phyloP scores from a whole-genome alignment of 2,113 vertebrate genomes.

The Cacatua alba region DNA sequence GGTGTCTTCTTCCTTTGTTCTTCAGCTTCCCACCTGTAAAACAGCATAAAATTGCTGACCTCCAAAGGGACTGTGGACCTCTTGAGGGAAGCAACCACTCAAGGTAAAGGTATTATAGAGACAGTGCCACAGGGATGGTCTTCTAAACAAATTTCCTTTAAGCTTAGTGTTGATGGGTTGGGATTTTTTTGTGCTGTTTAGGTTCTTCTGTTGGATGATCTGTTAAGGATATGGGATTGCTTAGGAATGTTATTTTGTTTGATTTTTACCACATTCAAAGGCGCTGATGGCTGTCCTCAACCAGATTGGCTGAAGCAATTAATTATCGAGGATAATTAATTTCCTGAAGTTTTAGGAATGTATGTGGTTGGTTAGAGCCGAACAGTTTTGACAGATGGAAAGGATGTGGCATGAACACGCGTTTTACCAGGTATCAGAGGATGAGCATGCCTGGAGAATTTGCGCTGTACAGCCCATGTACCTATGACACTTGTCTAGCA shows the following conservation, averaged over 20 bases:
- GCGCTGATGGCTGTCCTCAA: neutral
- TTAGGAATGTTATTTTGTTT: neutral
- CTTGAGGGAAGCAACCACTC: neutral
- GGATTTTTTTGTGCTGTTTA: neutral
- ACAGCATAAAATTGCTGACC: neutral
- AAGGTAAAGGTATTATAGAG: neutral
- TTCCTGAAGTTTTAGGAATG: neutral
- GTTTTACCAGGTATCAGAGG: neutral
- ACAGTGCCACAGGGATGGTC: neutral
- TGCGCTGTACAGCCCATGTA: rapidly evolving
- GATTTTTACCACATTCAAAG: neutral
- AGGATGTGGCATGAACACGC: neutral
- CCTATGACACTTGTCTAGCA: neutral
- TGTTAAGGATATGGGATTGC: neutral
- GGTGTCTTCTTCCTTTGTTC: neutral
- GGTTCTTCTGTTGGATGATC: neutral
- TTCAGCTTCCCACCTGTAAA: neutral
- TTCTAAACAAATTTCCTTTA: neutral
- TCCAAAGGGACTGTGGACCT: neutral
- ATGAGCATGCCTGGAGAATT: neutral
- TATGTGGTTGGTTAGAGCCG: neutral
- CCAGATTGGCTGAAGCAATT: neutral
- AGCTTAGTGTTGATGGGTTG: neutral
- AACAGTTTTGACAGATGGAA: neutral
- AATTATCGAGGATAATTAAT: neutral